phyloP scores from a whole-genome alignment of 2,113 vertebrate species.

The Saguinus imperator region DNA sequence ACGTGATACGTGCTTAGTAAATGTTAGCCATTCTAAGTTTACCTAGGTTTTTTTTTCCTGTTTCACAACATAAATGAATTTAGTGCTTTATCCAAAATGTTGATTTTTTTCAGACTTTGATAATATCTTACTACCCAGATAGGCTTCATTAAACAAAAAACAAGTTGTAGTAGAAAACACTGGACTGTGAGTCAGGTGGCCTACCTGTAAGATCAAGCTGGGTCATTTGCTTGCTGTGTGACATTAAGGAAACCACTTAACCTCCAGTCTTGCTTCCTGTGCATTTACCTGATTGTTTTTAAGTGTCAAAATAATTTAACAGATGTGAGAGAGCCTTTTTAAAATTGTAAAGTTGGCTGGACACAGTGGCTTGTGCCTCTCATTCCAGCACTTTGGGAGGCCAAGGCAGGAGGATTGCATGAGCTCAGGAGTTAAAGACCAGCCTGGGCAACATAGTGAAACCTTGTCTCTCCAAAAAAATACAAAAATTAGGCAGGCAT shows the following conservation, averaged over 20 bases:
- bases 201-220: not conserved
- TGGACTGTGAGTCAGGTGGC: not conserved
- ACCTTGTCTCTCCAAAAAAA: too few relatives aligned
- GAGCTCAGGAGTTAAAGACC: too few relatives aligned
- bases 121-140: not conserved
- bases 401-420: too few relatives aligned
- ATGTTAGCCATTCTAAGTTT: not conserved
- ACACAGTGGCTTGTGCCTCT: too few relatives aligned
- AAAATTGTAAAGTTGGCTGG: not conserved
- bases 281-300: conserved; percentile 32
- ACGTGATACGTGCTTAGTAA: not conserved
- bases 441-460: too few relatives aligned
- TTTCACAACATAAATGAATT: not conserved
- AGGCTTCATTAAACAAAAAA: not conserved
- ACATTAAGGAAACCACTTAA: not conserved
- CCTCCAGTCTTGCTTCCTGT: conserved; percentile 9
- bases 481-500: too few relatives aligned
- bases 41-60: not conserved
- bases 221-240: not conserved
- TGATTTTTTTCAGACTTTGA: not conserved
- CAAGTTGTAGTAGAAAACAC: not conserved
- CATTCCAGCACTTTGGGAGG: too few relatives aligned
- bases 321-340: not conserved
- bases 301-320: conserved; percentile 19
- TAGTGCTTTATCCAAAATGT: not conserved